Evolutionary conservation across 2,888 invertebrate genomes (phyloP).

Genomic region (Conistra vaccinii): DNA sequence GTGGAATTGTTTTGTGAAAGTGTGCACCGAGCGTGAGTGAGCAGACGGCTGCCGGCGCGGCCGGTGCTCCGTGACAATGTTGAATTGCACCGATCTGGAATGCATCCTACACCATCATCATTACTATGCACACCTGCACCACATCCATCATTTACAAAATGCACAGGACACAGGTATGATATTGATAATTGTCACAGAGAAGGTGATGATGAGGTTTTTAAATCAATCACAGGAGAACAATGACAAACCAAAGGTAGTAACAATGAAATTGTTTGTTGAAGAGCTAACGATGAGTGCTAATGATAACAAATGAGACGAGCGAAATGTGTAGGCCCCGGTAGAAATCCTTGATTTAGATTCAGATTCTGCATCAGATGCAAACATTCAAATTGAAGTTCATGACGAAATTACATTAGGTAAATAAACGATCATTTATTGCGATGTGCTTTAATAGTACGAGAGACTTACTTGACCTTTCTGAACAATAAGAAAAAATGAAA

Average conservation of each 20-base stretch:
- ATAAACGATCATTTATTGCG: slow-evolving; percentile 66
- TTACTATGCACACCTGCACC: slow-evolving; percentile 94
- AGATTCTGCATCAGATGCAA: slow-evolving; percentile 64
- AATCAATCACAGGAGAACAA: slow-evolving; percentile 74
- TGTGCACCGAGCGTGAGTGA: slow-evolving; percentile 87
- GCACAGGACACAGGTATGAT: slow-evolving; percentile 91
- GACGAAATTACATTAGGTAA: slow-evolving; percentile 62
- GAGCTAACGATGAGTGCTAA: slow-evolving; percentile 81
- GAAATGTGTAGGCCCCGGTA: slow-evolving; percentile 68
- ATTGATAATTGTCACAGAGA: slow-evolving; percentile 55
- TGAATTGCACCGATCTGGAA: slow-evolving; percentile 95
- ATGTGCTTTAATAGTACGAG: slow-evolving; percentile 69
- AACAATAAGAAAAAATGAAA: slow-evolving; percentile 74
- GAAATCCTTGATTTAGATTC: slow-evolving; percentile 74
- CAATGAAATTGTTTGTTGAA: slow-evolving; percentile 84
- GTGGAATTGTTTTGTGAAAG: slow-evolving; percentile 90
- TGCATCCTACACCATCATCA: slow-evolving; percentile 94
- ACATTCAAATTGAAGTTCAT: slow-evolving; percentile 71
- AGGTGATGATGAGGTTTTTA: slow-evolving; percentile 72
- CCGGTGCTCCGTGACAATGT: slow-evolving; percentile 90
- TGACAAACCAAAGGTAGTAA: slow-evolving; percentile 76
- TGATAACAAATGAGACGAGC: slow-evolving; percentile 81
- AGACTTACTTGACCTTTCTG: slow-evolving; percentile 83
- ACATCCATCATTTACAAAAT: slow-evolving; percentile 93
- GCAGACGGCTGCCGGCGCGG: slow-evolving; percentile 78